Evolutionary conservation across 2,113 vertebrate species (phyloP).

Genomic region (Xiphophorus maculatus): DNA sequence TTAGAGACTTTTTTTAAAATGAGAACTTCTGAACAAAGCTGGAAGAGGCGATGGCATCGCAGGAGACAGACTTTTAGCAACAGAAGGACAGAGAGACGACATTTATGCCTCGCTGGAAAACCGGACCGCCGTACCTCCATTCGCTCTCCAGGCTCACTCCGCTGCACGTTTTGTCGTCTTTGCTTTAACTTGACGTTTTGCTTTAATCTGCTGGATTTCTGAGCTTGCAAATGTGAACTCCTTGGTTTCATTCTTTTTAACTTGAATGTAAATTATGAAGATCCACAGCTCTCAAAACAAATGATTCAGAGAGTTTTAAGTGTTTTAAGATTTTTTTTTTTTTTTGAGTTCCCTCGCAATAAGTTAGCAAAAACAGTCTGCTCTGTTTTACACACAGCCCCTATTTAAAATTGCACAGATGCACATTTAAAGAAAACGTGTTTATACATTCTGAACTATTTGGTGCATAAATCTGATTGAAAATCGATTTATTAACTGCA

Average conservation of each 20-base stretch:
- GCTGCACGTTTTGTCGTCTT: conserved; percentile 27
- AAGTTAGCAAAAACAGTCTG: no score
- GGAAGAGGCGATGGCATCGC: neutral
- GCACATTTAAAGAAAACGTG: no score
- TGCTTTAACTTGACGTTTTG: conserved; percentile 3
- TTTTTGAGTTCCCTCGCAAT: no score
- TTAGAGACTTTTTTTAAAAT: conserved; percentile 35
- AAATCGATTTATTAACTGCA: no score
- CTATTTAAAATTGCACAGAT: no score
- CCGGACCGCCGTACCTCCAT: conserved; percentile 62
- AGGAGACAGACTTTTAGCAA: neutral
- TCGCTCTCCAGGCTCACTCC: conserved; percentile 38
- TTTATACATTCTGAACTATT: no score
- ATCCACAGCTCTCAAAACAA: neutral
- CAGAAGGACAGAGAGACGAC: conserved; percentile 29
- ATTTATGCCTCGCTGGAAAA: conserved; percentile 20
- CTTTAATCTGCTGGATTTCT: conserved; percentile 28
- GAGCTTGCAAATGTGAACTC: conserved; percentile 19
- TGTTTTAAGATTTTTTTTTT: no score
- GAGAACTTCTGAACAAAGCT: conserved; percentile 33
- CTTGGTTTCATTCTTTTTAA: neutral
- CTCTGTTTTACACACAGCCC: no score
- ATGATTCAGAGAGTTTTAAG: neutral
- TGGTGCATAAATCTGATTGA: no score
- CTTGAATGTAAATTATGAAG: conserved; percentile 37